These are phyloP conservation scores for Rhadina sibilatrix DNA, from an alignment of 2,113 vertebrate species.

Conservation along the genomic window DNA sequence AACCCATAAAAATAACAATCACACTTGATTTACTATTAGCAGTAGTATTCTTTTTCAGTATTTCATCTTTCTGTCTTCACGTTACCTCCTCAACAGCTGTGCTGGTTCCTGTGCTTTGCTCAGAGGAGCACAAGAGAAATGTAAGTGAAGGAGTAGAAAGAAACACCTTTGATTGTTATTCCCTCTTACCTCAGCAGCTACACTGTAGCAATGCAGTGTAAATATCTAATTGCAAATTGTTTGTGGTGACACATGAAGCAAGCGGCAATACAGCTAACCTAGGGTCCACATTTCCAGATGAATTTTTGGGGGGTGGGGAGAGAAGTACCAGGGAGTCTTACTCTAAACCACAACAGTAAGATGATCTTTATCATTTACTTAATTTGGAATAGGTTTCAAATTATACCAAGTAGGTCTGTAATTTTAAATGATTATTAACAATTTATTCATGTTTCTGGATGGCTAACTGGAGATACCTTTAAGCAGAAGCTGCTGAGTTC, in stretches of 20 bases:
- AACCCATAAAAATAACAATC: background rate
- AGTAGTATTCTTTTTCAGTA: background rate
- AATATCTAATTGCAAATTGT: background rate
- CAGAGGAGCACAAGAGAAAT: background rate
- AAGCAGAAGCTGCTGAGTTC: background rate
- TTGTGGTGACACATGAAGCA: background rate
- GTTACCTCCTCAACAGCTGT: background rate
- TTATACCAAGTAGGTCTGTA: background rate
- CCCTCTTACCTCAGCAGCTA: background rate
- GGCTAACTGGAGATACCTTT: background rate
- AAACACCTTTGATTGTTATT: background rate
- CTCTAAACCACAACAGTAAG: background rate
- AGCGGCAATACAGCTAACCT: background rate
- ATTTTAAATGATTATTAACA: background rate
- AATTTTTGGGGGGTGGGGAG: background rate
- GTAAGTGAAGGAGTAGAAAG: background rate
- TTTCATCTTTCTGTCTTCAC: background rate
- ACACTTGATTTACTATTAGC: background rate
- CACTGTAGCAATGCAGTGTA: background rate
- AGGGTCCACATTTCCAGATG: background rate
- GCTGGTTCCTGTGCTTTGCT: background rate
- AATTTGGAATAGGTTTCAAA: background rate
- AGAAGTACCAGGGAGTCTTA: background rate
- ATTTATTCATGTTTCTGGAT: background rate
- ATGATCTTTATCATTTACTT: background rate